These are phyloP conservation scores for rat (Rattus norvegicus) DNA, from an alignment of 2,113 vertebrate genomes.

Conservation along the genomic window DNA sequence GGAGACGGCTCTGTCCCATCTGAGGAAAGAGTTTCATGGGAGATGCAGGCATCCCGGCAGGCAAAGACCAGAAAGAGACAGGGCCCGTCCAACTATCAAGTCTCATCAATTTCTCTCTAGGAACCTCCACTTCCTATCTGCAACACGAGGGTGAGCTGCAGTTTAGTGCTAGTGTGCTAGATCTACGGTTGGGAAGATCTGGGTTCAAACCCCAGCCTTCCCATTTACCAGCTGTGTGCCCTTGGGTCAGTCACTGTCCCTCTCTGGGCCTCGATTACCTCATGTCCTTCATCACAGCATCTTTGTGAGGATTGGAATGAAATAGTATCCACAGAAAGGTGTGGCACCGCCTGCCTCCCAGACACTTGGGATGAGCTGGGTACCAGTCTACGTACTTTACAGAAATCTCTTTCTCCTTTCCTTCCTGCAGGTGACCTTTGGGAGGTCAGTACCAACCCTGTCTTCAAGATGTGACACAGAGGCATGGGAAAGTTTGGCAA, in stretches of 20 bases:
- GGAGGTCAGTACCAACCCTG: not conserved
- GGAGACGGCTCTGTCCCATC: not conserved
- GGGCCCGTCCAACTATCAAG: not conserved
- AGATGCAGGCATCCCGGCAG: not conserved
- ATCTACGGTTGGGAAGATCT: slow-evolving; percentile 66
- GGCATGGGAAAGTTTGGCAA: slow-evolving; percentile 47
- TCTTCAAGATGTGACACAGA: slow-evolving; percentile 13
- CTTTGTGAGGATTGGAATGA: slow-evolving; percentile 82
- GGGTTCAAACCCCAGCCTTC: slow-evolving; percentile 72
- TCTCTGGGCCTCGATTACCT: slow-evolving; percentile 78
- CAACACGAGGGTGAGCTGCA: not conserved
- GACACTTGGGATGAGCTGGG: not conserved
- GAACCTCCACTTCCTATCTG: slow-evolving; percentile 29
- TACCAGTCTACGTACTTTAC: not conserved
- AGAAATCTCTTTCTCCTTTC: slow-evolving; percentile 28
- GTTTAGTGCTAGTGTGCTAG: slow-evolving; percentile 33
- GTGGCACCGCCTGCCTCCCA: slow-evolving; percentile 73
- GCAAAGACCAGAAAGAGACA: not conserved
- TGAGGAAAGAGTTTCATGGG: not conserved
- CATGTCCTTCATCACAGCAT: slow-evolving; percentile 80
- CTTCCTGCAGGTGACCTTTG: slow-evolving; percentile 49
- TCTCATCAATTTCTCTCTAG: not conserved
- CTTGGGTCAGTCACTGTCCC: slow-evolving; percentile 76
- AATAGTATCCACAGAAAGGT: slow-evolving; percentile 72
- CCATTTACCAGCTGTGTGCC: slow-evolving; percentile 76